Evolutionary conservation across 2,888 invertebrate species (phyloP), one percentile per base, ranked within the genome.

Genomic region (Rhagophthalmus giganteus): DNA sequence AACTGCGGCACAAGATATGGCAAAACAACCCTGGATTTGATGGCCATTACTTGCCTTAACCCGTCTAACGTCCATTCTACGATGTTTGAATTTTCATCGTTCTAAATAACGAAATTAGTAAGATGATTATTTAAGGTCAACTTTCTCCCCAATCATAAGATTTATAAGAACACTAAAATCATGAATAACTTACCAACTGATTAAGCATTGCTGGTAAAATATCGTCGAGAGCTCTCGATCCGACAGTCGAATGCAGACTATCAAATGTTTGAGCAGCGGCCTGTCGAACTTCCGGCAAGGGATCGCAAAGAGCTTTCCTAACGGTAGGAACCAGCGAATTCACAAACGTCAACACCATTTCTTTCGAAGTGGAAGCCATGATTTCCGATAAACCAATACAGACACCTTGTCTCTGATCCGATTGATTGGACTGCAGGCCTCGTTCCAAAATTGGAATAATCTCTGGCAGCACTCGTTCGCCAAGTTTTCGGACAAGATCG

Each of bases 321-420:
- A 99, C 94, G 0, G 96, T 97, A 2, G 97, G 96, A 5, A 93
- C 88, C 42, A 94, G 76, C 59, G 88, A 90, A 72, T 90, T 88
- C 1, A 91, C 89, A 74, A 91, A 94, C 54, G 91, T 88, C 30
- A 94, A 78, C 34, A 95, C 94, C 85, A 94, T 93, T 68, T 98
- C 98, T 64, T 87, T 86, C 48, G 93, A 94, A 2, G 97, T 98
- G 37, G 96, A 95, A 2, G 88, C 87, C 87, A 99, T 95, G 67
- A 99, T 99, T 81, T 99, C 98, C 0, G 94, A 92, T 20, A 99
- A 81, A 0, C 96, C 99, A 71, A 98, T 95, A 74, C 99, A 98
- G 5, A 99, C 98, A 59, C 99, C 99, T 76, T 98, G 96, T 9
- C 99, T 81, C 78, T 98, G 95, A 77, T 98, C 97, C 0, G 94